Percentiles rank a stretch among this genome's conserved stretches.
phyloP scores from a whole-genome alignment of 2,113 vertebrate genomes.

The Phylloscopus trochilus region DNA sequence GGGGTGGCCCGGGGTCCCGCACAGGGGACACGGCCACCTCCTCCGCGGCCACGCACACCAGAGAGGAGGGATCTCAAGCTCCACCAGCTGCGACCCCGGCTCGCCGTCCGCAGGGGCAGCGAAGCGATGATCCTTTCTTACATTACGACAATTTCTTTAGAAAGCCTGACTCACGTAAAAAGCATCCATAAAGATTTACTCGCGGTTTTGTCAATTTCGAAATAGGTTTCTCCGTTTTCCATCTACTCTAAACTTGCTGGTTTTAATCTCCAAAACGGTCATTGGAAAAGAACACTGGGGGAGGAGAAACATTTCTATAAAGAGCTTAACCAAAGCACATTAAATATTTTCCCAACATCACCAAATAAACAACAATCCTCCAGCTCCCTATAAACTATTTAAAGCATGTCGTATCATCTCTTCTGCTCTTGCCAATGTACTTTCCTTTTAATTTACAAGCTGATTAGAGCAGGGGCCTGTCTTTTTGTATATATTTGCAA shows the following conservation, averaged over 20 bases:
- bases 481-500: slow-evolving; percentile 50
- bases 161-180: slow-evolving; percentile 57
- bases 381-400: slow-evolving; percentile 66
- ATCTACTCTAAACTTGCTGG: slow-evolving; percentile 22
- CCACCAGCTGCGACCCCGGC: slow-evolving; percentile 18
- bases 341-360: slow-evolving; percentile 69
- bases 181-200: slow-evolving; percentile 59
- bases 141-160: slow-evolving; percentile 47
- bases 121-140: slow-evolving; percentile 26
- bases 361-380: slow-evolving; percentile 67
- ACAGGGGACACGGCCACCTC: background rate
- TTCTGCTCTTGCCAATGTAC: slow-evolving; percentile 57
- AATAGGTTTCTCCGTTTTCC: slow-evolving; percentile 32
- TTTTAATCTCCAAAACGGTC: slow-evolving; percentile 57
- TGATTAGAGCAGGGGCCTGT: slow-evolving; percentile 35
- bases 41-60: background rate
- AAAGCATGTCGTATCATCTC: slow-evolving; percentile 59
- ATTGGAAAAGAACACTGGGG: slow-evolving; percentile 21
- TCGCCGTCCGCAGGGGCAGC: background rate
- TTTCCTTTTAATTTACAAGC: slow-evolving; percentile 53
- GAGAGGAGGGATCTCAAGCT: background rate
- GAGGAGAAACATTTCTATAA: slow-evolving; percentile 53
- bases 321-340: slow-evolving; percentile 54
- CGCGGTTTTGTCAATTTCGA: slow-evolving; percentile 57
- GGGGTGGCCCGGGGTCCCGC: background rate